Conservation (phyloP, 92 coral and sea anemone species). For the Hydrozoanthus gracilis region DNA sequence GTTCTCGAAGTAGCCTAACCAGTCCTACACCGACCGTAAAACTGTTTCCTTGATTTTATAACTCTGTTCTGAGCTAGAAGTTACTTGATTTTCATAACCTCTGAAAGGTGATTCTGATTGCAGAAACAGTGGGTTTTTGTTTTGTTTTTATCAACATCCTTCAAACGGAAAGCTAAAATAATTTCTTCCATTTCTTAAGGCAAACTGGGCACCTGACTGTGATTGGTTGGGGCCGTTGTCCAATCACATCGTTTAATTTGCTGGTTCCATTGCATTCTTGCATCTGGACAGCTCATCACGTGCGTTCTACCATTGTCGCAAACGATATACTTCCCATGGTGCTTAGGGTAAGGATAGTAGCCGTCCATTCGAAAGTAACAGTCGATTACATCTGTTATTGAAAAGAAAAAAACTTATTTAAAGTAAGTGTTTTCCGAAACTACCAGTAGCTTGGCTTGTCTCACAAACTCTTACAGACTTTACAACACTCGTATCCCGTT, state of each 20-base stretch:
- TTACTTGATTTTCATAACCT: too few species aligned
- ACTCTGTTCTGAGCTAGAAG: too few species aligned
- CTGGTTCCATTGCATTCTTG: slow-evolving; percentile 33
- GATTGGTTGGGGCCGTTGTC: not conserved
- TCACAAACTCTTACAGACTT: too few species aligned
- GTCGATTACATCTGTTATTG: slow-evolving; percentile 9
- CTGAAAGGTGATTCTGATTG: too few species aligned
- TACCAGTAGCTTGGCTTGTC: too few species aligned
- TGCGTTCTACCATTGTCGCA: slow-evolving; percentile 45
- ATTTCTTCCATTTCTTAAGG: not conserved
- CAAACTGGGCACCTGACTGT: not conserved
- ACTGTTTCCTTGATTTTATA: too few species aligned
- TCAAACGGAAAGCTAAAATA: not conserved
- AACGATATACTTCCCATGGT: slow-evolving; percentile 24
- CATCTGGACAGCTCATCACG: slow-evolving; percentile 36
- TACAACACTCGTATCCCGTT: too few species aligned
- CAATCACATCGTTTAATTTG: slow-evolving; percentile 22
- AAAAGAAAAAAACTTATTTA: not conserved
- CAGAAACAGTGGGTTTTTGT: too few species aligned
- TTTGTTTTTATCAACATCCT: not conserved
- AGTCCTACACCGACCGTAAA: too few species aligned
- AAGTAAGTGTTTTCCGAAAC: not conserved
- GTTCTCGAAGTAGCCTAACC: too few species aligned
- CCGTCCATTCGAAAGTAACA: slow-evolving; percentile 23
- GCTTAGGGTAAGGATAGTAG: slow-evolving; percentile 14